These are phyloP conservation scores for Apodemia zela DNA, from an alignment of 2,888 invertebrate genomes.

Conservation along the genomic window DNA sequence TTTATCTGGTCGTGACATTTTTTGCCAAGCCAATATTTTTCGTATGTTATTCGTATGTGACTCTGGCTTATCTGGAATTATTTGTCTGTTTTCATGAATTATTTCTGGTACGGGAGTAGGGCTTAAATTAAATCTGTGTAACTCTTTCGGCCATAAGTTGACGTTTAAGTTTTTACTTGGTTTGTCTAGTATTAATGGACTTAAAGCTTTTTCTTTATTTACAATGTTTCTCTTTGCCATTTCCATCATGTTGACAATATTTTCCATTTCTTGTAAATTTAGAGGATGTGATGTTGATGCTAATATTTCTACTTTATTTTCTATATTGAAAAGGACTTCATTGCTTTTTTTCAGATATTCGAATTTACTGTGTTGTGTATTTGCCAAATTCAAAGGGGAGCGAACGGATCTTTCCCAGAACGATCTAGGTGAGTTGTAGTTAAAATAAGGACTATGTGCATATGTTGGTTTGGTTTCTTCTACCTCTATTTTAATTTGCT, in stretches of 20 bases:
- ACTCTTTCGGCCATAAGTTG: constrained; percentile 45
- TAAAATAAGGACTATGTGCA: constrained; percentile 41
- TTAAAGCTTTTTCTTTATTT: constrained; percentile 30
- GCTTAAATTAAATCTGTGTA: constrained; percentile 18
- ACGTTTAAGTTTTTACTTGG: constrained; percentile 45
- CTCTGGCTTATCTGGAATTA: background rate
- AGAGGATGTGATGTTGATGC: constrained; percentile 46
- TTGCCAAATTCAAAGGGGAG: constrained; percentile 47
- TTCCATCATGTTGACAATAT: constrained; percentile 51
- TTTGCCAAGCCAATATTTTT: background rate
- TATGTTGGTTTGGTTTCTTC: constrained; percentile 30
- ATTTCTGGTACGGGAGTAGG: background rate
- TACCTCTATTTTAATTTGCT: constrained; percentile 46
- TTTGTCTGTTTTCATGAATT: constrained; percentile 11
- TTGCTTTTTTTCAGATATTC: constrained; percentile 44
- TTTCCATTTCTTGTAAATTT: constrained; percentile 59
- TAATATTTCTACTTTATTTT: constrained; percentile 54
- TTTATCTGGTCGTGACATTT: background rate
- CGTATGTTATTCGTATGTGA: background rate
- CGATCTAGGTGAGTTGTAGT: constrained; percentile 48
- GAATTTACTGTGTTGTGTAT: constrained; percentile 36
- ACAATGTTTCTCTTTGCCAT: constrained; percentile 33
- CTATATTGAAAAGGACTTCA: constrained; percentile 56
- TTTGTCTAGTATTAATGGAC: constrained; percentile 25
- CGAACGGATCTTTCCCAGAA: constrained; percentile 67